Percentiles rank a stretch among this genome's conserved stretches.
These are phyloP conservation scores for Metellina segmentata DNA, from an alignment of 2,888 invertebrate genomes.

Conservation along the genomic window DNA sequence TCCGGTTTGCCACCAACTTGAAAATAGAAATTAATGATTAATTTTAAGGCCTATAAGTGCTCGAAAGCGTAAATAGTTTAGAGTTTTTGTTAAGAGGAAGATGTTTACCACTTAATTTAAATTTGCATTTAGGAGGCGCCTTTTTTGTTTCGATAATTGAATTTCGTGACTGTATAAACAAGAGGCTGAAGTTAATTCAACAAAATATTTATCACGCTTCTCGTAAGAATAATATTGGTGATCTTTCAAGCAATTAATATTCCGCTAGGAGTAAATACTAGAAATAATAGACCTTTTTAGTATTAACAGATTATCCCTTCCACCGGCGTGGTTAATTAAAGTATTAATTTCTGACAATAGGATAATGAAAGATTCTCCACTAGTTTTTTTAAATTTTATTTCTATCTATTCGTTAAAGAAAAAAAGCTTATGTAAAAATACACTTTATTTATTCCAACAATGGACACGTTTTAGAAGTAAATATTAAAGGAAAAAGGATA, in stretches of 20 bases:
- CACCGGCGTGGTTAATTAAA: neutral
- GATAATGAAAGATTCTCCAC: neutral
- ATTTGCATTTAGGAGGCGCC: neutral
- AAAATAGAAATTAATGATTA: constrained; percentile 36
- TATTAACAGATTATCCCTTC: neutral
- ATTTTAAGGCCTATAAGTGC: constrained; percentile 1
- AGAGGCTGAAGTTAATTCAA: neutral
- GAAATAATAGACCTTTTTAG: neutral
- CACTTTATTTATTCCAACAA: too few species aligned
- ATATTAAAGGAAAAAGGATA: too few species aligned
- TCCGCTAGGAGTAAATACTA: neutral
- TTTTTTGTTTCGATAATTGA: neutral
- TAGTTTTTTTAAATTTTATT: neutral
- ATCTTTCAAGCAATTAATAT: neutral
- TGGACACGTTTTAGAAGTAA: too few species aligned
- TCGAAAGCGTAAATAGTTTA: neutral
- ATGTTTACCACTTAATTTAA: constrained; percentile 1
- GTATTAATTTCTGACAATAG: neutral
- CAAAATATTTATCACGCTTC: neutral
- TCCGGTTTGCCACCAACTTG: neutral
- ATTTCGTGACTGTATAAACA: neutral
- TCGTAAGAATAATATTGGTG: neutral
- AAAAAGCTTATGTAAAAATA: neutral
- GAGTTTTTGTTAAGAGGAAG: neutral
- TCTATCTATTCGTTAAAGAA: neutral